Base-by-base conservation (phyloP, 1,140 invertebrate species). In the Heliconius hewitsoni region DNA sequence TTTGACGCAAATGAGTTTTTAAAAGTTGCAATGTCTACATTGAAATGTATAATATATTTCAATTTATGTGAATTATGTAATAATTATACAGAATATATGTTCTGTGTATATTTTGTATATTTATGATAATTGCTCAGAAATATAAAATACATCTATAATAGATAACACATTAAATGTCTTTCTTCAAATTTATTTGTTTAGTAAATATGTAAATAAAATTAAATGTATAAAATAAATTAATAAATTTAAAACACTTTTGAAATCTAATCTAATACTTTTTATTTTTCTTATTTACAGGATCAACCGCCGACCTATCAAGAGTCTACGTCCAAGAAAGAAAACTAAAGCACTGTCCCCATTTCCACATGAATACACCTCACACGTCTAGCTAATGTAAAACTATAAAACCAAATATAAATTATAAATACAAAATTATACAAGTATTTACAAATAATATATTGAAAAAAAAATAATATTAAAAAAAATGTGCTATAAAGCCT, bases 241-340 rank as follows among this genome's bases (percentile, higher is more conserved):
- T n/a, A n/a, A 19, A 55, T 55, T 55, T 71, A 42, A 11, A 39
- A 39, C 19, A 72, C 1, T 42, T 72, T 72, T 6, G 8, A 16
- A 46, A 16, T 46, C 9, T 72, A n/a, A 42, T 18, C 3, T 46
- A 46, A 46, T 16, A 46, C 19, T 39, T 39, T 19, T 39, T 39
- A 72, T 72, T n/a, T 27, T 19, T 57, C 6, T 23, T 19, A 39
- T 84, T 95, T 95, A 81, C 90, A 97, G 96, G 97, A 97, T 93
- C 96, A 97, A 90, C 97, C 97, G 76, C 97, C 97, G 83, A 97
- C 95, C 87, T 97, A 97, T 94, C 96, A 97, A 83, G 93, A 95
- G 84, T 94, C 94, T 76, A 90, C 90, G 84, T 94, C 92, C 71
- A 95, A 95, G 89, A 95, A 95, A 92, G 88, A 95, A 79, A 93